Evolutionary conservation across 2,888 invertebrate species (phyloP).

Genomic region (Brachyopa scutellaris): DNA sequence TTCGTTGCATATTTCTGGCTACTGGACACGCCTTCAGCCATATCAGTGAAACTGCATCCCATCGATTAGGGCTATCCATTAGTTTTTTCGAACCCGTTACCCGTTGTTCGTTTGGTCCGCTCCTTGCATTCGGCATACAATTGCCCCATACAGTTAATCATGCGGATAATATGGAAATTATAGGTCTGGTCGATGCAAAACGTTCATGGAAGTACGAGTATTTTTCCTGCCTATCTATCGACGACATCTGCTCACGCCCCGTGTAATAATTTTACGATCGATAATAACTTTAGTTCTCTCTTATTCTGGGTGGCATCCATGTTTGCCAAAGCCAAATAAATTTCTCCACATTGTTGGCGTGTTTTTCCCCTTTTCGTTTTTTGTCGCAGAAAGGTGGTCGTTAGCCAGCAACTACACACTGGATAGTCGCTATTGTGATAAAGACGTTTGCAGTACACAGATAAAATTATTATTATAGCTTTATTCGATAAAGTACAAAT

Average conservation of each 20-base stretch:
- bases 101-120: slow-evolving; percentile 1
- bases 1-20: slow-evolving; percentile 34
- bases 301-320: slow-evolving; percentile 37
- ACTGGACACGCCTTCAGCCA: slow-evolving; percentile 10
- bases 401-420: not conserved
- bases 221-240: slow-evolving; percentile 23
- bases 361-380: not conserved
- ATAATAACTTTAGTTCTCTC: slow-evolving; percentile 42
- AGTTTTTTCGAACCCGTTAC: slow-evolving; percentile 25
- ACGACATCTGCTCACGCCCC: slow-evolving; percentile 47
- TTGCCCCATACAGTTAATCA: slow-evolving; percentile 44
- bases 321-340: slow-evolving; percentile 35
- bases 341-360: slow-evolving; percentile 39
- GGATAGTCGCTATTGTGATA: slow-evolving; percentile 4
- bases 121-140: slow-evolving; percentile 21
- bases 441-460: slow-evolving; percentile 2
- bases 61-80: slow-evolving; percentile 41
- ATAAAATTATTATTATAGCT: slow-evolving; percentile 18
- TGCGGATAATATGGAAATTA: slow-evolving; percentile 64
- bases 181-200: slow-evolving; percentile 40
- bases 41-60: slow-evolving; percentile 18
- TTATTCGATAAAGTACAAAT: not conserved
- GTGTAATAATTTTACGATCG: slow-evolving; percentile 54
- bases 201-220: slow-evolving; percentile 16
- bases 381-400: not conserved